Evolutionary conservation across 2,797 vertebrate genomes (phyloP).

Genomic region (Gobio occitaniae): DNA sequence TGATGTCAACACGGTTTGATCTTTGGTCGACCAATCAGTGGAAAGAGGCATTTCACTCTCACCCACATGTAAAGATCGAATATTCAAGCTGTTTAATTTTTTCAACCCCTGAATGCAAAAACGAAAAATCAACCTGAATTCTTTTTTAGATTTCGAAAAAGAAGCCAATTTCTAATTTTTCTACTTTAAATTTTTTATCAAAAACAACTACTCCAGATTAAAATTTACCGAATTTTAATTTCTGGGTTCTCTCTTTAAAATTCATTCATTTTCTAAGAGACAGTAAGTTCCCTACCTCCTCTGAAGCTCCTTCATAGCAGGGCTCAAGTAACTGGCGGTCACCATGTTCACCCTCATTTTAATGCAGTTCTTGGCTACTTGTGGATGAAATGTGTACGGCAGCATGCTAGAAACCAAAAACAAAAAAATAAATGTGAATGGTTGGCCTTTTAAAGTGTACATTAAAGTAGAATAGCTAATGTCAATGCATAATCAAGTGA

Average conservation of each 20-base stretch:
- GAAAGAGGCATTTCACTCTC: not conserved
- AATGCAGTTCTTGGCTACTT: slow-evolving; percentile 92
- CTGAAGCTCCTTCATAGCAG: slow-evolving; percentile 87
- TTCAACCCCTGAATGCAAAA: not conserved
- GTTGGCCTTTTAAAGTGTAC: not conserved
- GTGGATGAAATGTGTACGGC: slow-evolving; percentile 87
- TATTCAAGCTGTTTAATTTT: not conserved
- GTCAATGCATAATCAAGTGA: not conserved
- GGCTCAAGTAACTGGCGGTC: slow-evolving; percentile 93
- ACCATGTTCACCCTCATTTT: slow-evolving; percentile 90
- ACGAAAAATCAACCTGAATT: too few species aligned
- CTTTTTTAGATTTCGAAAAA: too few species aligned
- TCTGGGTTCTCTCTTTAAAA: not conserved
- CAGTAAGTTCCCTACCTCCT: slow-evolving; percentile 67
- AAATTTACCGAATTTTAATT: not conserved
- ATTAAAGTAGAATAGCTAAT: not conserved
- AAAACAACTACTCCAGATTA: not conserved
- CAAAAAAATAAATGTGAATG: not conserved
- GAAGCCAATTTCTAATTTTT: not conserved
- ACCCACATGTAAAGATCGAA: not conserved
- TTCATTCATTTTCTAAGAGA: not conserved
- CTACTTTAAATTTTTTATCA: not conserved
- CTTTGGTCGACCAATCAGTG: not conserved
- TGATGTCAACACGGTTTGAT: not conserved
- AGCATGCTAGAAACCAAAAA: slow-evolving; percentile 78